phyloP scores from a whole-genome alignment of 2,888 invertebrate species.

The Neuroscelio doddi region DNA sequence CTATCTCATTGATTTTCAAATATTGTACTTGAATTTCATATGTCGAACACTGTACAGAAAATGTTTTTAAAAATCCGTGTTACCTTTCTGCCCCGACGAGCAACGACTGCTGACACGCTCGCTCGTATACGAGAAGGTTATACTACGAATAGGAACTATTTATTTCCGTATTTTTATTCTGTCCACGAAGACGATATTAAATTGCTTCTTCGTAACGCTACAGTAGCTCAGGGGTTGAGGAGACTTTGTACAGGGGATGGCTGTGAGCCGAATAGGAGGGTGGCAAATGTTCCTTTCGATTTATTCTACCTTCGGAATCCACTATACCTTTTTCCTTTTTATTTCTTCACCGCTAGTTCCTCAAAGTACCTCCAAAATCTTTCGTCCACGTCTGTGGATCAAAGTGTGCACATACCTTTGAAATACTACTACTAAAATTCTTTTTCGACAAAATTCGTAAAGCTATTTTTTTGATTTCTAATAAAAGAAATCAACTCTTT shows the following conservation, averaged over 20 bases:
- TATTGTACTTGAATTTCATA: slow-evolving; percentile 2
- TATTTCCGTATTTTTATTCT: slow-evolving; percentile 67
- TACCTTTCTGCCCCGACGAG: slow-evolving; percentile 24
- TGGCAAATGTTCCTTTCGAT: slow-evolving; percentile 39
- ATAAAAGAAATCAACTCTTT: neutral
- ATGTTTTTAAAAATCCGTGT: slow-evolving; percentile 22
- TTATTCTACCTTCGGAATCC: slow-evolving; percentile 30
- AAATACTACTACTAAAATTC: slow-evolving; percentile 17
- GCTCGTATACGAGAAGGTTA: slow-evolving; percentile 32
- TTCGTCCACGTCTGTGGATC: slow-evolving; percentile 11
- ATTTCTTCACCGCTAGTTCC: slow-evolving; percentile 14
- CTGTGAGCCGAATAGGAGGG: slow-evolving; percentile 12
- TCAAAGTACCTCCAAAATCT: slow-evolving; percentile 23
- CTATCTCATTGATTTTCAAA: slow-evolving; percentile 1
- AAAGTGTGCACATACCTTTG: neutral
- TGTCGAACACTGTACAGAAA: neutral
- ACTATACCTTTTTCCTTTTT: slow-evolving; percentile 31
- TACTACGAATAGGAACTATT: slow-evolving; percentile 57
- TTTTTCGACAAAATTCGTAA: slow-evolving; percentile 12
- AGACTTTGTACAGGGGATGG: neutral
- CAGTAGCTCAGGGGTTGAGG: slow-evolving; percentile 9
- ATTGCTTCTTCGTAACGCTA: slow-evolving; percentile 59
- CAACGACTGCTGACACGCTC: slow-evolving; percentile 30
- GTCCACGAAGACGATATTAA: slow-evolving; percentile 64
- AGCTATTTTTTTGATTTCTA: slow-evolving; percentile 9